Evolutionary conservation across 2,113 vertebrate genomes (phyloP), one percentile per base, ranked within the genome.

Genomic region (Ranitomeya variabilis): DNA sequence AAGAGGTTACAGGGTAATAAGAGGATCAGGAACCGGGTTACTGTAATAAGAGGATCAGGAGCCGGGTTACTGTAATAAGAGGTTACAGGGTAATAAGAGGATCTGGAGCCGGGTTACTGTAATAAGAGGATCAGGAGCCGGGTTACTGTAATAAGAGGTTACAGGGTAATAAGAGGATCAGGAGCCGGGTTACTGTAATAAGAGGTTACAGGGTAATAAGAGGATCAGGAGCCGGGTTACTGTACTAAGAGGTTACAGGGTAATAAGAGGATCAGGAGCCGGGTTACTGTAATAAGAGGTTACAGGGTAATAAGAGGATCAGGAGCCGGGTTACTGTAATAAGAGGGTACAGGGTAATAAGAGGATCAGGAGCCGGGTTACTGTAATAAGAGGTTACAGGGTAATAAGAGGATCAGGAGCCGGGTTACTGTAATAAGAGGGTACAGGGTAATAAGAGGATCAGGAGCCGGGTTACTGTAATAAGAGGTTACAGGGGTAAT

Each of bases 221-320:
- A n/a, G 62, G 62, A 7, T n/a, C 62, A 66, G 62, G 62, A 66
- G 62, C 19, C 62, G 62, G 19, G 62, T 66, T 66, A 66, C 19
- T 69, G 64, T 23, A 67, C 69, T 83, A 83, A 67, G 37, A 67
- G 15, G 37, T 77, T 77, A 86, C 51, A 66, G 77, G 86, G 86
- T 55, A 67, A 80, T 77, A 86, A 77, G 71, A 55, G 54, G 37
- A 21, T 66, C 26, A 23, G 66, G 11, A 12, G 18, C 8, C 21
- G 62, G 62, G 62, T 66, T 66, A 66, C 19, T 83, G 54, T 60
- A 55, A 86, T 78, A 76, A 85, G 23, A 74, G 19, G 51, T 59
- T 85, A 59, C 71, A 86, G 84, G 21, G 19, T 18, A 76, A 86
- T 78, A 77, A 78, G 73, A 31, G 26, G 26, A 31, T 31, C 26